Evolutionary conservation across 2,888 invertebrate species (phyloP).

Genomic region (Bombyx huttoni): DNA sequence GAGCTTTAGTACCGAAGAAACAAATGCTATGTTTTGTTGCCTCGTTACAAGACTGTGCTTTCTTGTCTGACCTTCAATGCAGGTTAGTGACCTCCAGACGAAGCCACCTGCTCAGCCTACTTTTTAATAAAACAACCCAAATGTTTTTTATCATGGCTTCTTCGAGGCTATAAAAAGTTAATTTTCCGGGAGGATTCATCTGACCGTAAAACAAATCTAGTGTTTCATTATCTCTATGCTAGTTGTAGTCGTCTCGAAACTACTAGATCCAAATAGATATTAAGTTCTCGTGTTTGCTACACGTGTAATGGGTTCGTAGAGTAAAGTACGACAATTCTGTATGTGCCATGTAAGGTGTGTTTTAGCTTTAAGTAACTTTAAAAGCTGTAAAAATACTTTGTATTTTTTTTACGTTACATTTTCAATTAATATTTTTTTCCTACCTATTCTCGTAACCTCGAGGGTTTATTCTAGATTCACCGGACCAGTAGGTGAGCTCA

Average conservation of each 20-base stretch:
- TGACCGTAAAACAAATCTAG: not conserved
- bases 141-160: slow-evolving; percentile 14
- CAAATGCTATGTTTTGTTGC: not conserved
- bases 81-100: slow-evolving; percentile 22
- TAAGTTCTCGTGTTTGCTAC: not conserved
- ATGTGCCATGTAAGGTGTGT: too few relatives aligned
- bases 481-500: too few relatives aligned
- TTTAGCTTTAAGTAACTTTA: too few relatives aligned
- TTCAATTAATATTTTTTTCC: too few relatives aligned
- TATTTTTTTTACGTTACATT: too few relatives aligned
- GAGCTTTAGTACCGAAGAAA: not conserved
- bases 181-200: slow-evolving; percentile 13
- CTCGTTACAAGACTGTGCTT: slow-evolving; percentile 12
- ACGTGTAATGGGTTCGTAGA: too few relatives aligned
- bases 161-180: slow-evolving; percentile 13
- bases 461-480: too few relatives aligned
- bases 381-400: too few relatives aligned
- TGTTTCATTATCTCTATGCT: not conserved
- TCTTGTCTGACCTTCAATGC: slow-evolving; percentile 27
- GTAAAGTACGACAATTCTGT: too few relatives aligned
- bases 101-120: slow-evolving; percentile 24
- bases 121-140: slow-evolving; percentile 13
- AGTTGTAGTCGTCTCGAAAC: not conserved
- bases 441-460: too few relatives aligned
- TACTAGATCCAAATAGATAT: not conserved